These are phyloP conservation scores for Scaptomyza polygonia DNA, from an alignment of 2,888 invertebrate genomes.

Conservation along the genomic window DNA sequence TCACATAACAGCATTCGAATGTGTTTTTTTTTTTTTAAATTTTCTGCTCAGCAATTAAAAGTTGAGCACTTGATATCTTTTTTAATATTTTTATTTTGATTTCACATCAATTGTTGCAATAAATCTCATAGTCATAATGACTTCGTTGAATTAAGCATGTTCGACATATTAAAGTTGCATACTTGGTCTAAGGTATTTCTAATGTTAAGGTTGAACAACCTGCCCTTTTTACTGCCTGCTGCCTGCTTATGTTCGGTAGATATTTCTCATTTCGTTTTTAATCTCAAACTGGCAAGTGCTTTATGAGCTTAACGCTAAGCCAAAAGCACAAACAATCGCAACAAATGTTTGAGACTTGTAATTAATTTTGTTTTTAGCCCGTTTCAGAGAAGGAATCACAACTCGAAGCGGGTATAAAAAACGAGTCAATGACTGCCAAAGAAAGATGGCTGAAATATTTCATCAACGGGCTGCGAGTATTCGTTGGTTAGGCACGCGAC, in stretches of 20 bases:
- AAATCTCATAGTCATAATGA: constrained; percentile 4
- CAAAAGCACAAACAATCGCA: constrained; percentile 7
- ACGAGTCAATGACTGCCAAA: constrained; percentile 60
- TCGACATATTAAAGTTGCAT: constrained; percentile 18
- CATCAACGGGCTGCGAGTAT: constrained; percentile 14
- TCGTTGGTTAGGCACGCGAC: no score
- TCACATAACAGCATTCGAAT: no score
- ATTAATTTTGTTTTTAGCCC: constrained; percentile 54
- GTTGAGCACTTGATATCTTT: no score
- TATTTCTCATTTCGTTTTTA: constrained; percentile 30
- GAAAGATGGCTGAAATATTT: constrained; percentile 18
- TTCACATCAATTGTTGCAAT: constrained; percentile 12
- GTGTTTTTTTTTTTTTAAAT: no score
- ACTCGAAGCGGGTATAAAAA: constrained; percentile 5
- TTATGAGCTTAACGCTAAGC: constrained; percentile 30
- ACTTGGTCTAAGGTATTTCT: constrained; percentile 23
- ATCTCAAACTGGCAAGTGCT: constrained; percentile 35
- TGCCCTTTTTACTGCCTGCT: constrained; percentile 28
- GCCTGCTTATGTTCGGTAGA: constrained; percentile 27
- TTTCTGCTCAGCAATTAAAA: no score
- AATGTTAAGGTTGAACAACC: constrained; percentile 65
- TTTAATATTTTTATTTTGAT: constrained; percentile 4
- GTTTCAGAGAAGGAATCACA: constrained; percentile 38
- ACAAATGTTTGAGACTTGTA: constrained; percentile 36
- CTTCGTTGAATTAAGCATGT: constrained; percentile 39